A percentile compares a stretch with the other conserved stretches of the same genome.
These are phyloP conservation scores for Paratrypauchen microcephalus DNA, from an alignment of 2,797 vertebrate genomes.

Conservation along the genomic window DNA sequence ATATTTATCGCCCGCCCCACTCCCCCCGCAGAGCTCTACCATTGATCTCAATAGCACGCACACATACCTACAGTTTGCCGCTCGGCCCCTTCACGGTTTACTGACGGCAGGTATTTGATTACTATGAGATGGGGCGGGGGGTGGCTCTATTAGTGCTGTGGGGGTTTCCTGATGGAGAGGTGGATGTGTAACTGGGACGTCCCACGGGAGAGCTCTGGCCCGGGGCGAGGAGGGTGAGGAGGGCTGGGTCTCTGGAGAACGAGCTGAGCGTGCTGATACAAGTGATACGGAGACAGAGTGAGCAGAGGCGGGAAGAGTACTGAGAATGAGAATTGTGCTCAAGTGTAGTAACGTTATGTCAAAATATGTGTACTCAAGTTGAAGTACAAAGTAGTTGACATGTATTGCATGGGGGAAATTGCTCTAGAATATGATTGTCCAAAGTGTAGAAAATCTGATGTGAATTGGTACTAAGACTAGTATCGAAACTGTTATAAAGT, in stretches of 20 bases:
- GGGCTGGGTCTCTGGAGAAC: slow-evolving; percentile 31
- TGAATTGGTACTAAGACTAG: too few relatives aligned
- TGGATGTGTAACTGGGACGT: slow-evolving; percentile 56
- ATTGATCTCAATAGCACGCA: slow-evolving; percentile 42
- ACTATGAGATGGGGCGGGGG: slow-evolving; percentile 37
- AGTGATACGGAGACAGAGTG: slow-evolving; percentile 28
- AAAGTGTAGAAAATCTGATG: too few relatives aligned
- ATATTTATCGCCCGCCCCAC: slow-evolving; percentile 26
- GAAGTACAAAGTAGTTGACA: not conserved
- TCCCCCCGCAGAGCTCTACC: slow-evolving; percentile 33
- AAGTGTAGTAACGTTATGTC: not conserved
- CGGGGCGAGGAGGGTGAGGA: slow-evolving; percentile 45
- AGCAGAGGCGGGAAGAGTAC: not conserved
- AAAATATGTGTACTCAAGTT: not conserved
- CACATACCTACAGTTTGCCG: not conserved
- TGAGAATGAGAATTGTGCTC: not conserved
- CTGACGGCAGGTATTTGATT: slow-evolving; percentile 58
- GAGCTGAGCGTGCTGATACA: slow-evolving; percentile 25
- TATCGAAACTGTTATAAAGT: too few relatives aligned
- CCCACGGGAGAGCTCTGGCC: slow-evolving; percentile 52
- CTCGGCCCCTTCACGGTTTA: slow-evolving; percentile 9
- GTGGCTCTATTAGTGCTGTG: slow-evolving; percentile 37
- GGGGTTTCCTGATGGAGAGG: slow-evolving; percentile 48
- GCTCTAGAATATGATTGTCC: too few relatives aligned
- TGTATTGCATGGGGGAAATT: not conserved